A percentile compares a stretch with the other conserved stretches of the same genome.
These are phyloP conservation scores for Macroteleia sp. DNA, from an alignment of 2,888 invertebrate genomes.

Conservation along the genomic window DNA sequence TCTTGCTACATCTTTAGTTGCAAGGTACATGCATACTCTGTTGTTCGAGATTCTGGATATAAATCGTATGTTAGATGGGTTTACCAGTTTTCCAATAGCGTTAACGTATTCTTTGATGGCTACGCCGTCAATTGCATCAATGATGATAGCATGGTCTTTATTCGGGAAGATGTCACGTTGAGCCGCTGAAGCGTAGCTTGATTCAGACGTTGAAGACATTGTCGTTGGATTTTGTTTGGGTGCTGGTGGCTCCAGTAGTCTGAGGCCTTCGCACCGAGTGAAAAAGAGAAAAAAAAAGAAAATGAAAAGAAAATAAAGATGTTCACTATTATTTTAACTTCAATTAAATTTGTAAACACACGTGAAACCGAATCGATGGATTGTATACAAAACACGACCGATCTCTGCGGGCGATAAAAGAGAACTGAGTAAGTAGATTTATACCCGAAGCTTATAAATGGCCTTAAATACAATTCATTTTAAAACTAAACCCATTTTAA, in stretches of 20 bases:
- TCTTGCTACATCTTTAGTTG: constrained; percentile 11
- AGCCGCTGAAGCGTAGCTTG: constrained; percentile 30
- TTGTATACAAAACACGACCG: constrained; percentile 24
- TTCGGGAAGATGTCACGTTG: constrained; percentile 32
- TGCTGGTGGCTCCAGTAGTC: constrained; percentile 23
- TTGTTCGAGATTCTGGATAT: constrained; percentile 40
- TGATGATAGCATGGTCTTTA: constrained; percentile 40
- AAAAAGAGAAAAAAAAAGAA: background rate
- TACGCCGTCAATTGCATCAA: constrained; percentile 26
- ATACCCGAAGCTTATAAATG: too few species aligned
- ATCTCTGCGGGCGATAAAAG: background rate
- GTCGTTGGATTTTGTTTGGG: background rate
- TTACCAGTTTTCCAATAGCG: constrained; percentile 23
- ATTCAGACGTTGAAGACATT: background rate
- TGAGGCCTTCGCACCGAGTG: background rate
- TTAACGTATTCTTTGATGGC: constrained; percentile 31
- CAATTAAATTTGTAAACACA: background rate
- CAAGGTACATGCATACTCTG: constrained; percentile 42
- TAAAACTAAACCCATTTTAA: too few species aligned
- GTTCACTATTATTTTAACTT: background rate
- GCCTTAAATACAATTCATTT: too few species aligned
- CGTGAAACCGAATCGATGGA: background rate
- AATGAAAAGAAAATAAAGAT: background rate
- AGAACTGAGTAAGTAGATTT: too few species aligned
- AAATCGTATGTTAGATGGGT: constrained; percentile 28